Evolutionary conservation across 2,888 invertebrate species (phyloP).

Genomic region (Andrena dorsata): DNA sequence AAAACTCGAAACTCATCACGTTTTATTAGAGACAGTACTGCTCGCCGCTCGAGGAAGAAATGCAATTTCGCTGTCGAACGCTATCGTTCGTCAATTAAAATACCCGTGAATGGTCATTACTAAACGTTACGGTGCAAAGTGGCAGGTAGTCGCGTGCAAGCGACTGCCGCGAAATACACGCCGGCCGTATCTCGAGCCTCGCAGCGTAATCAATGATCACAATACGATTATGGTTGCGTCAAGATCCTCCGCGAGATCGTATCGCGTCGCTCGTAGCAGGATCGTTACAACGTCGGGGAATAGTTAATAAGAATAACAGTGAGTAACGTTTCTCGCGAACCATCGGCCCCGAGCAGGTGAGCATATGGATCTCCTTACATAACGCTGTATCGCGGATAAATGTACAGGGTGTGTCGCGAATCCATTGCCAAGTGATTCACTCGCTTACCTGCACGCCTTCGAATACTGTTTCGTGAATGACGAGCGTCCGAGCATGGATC

Average conservation of each 20-base stretch:
- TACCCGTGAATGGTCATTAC: slow-evolving; percentile 14
- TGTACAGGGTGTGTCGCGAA: slow-evolving; percentile 56
- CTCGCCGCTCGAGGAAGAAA: neutral
- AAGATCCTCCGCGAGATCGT: slow-evolving; percentile 44
- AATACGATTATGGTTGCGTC: slow-evolving; percentile 55
- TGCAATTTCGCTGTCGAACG: neutral
- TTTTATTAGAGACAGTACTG: neutral
- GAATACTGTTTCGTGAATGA: slow-evolving; percentile 11
- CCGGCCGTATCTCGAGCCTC: slow-evolving; percentile 18
- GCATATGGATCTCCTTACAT: slow-evolving; percentile 66
- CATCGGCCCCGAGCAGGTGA: slow-evolving; percentile 56
- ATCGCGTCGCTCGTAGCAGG: slow-evolving; percentile 45
- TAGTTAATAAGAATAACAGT: slow-evolving; percentile 71
- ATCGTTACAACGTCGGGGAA: slow-evolving; percentile 58
- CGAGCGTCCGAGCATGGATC: neutral
- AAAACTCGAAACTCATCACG: neutral
- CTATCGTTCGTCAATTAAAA: slow-evolving; percentile 16
- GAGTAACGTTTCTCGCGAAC: slow-evolving; percentile 66
- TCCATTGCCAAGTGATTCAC: slow-evolving; percentile 31
- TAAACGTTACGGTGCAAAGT: slow-evolving; percentile 20
- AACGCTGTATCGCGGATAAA: slow-evolving; percentile 54
- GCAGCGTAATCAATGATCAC: slow-evolving; percentile 44
- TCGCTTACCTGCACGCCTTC: slow-evolving; percentile 1
- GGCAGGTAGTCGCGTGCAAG: neutral
- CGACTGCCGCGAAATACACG: slow-evolving; percentile 18